Evolutionary conservation across 2,113 vertebrate genomes (phyloP).

Genomic region (Monopterus albus): DNA sequence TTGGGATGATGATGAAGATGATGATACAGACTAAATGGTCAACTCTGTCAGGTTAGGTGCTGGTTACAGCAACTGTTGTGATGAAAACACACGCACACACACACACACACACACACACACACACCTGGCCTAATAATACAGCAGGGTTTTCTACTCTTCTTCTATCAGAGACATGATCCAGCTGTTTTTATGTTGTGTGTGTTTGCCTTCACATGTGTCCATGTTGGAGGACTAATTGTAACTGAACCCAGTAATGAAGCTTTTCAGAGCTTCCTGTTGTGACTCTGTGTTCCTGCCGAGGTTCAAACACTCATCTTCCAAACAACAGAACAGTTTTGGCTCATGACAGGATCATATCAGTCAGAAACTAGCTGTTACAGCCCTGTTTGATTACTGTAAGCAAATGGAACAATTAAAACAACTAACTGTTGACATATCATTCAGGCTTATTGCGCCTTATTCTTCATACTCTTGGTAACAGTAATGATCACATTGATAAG

Average conservation of each 20-base stretch:
- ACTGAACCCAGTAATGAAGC: slow-evolving; percentile 60
- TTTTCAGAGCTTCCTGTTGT: slow-evolving; percentile 70
- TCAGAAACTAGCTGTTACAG: neutral
- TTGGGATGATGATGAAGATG: neutral
- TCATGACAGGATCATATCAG: slow-evolving; percentile 5
- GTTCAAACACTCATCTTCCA: slow-evolving; percentile 45
- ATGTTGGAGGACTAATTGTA: slow-evolving; percentile 62
- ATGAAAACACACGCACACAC: slow-evolving; percentile 65
- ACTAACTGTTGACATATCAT: too few relatives aligned
- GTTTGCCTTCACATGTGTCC: slow-evolving; percentile 13
- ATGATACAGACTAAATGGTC: slow-evolving; percentile 47
- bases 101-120: slow-evolving; percentile 18
- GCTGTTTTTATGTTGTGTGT: slow-evolving; percentile 28
- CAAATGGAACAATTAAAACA: too few relatives aligned
- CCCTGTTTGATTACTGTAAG: neutral
- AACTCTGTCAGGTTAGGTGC: slow-evolving; percentile 21
- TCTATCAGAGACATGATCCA: slow-evolving; percentile 23
- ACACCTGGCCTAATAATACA: slow-evolving; percentile 27
- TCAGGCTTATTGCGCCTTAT: neutral
- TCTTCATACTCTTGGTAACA: neutral
- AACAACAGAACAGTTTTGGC: slow-evolving; percentile 38
- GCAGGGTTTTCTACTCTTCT: slow-evolving; percentile 2
- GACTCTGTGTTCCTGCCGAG: slow-evolving; percentile 30
- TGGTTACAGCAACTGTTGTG: slow-evolving; percentile 67
- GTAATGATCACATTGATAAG: neutral